These are phyloP conservation scores for Heterodera filipjevi DNA, from an alignment of 2,888 invertebrate species.

Conservation along the genomic window DNA sequence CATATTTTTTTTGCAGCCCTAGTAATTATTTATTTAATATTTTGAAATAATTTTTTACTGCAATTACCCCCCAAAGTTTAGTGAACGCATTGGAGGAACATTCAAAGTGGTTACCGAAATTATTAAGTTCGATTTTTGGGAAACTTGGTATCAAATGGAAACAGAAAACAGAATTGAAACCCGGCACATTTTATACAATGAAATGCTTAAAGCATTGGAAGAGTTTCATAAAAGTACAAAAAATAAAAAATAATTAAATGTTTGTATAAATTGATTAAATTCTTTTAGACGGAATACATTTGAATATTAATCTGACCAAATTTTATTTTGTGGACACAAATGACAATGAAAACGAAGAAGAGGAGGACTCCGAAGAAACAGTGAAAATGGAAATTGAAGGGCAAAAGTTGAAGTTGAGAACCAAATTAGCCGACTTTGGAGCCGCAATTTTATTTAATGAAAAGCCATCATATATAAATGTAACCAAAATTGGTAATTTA, in stretches of 20 bases:
- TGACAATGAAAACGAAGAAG: background rate
- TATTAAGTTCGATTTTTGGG: background rate
- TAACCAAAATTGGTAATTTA: too few species aligned
- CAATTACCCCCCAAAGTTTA: too few species aligned
- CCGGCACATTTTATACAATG: background rate
- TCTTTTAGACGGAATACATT: background rate
- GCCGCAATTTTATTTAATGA: background rate
- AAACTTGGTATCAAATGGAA: background rate
- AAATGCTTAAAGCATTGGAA: background rate
- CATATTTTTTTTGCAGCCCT: too few species aligned
- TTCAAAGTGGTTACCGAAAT: background rate
- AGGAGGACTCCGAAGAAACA: too few species aligned
- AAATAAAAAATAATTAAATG: background rate
- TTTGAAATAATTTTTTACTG: background rate
- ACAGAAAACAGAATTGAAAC: background rate
- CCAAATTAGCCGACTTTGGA: background rate
- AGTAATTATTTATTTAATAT: background rate
- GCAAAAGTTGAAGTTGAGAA: background rate
- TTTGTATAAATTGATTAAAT: background rate
- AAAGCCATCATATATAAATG: background rate
- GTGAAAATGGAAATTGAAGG: background rate
- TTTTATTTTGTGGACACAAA: background rate
- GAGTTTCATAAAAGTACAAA: background rate
- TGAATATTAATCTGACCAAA: background rate
- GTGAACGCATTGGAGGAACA: background rate